Conservation (phyloP, 2,888 invertebrate genomes). For the Scotopteryx bipunctaria region DNA sequence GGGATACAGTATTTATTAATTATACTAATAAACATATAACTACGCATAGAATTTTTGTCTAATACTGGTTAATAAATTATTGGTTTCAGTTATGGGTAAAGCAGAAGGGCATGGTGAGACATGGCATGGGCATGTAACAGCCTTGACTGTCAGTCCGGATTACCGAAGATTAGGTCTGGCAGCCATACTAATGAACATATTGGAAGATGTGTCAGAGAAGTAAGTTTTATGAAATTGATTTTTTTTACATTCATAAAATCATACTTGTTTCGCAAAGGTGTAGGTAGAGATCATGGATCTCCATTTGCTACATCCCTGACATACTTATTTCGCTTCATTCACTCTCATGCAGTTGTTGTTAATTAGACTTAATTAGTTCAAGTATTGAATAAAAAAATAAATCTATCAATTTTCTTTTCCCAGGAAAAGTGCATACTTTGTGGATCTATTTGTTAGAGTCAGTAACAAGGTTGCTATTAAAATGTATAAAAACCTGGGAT, state of each 20-base stretch:
- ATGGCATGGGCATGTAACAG: slow-evolving; percentile 99
- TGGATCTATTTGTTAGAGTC: slow-evolving; percentile 98
- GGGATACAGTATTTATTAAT: slow-evolving; percentile 93
- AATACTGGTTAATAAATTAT: background rate
- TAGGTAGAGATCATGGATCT: no score
- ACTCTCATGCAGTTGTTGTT: no score
- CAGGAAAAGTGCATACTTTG: slow-evolving; percentile 98
- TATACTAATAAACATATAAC: no score
- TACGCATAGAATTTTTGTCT: background rate
- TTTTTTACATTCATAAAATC: background rate
- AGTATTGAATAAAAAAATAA: no score
- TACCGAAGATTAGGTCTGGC: slow-evolving; percentile 96
- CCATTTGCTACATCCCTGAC: no score
- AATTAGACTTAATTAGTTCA: no score
- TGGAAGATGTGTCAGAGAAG: slow-evolving; percentile 98
- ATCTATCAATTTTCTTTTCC: no score
- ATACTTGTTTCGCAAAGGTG: background rate
- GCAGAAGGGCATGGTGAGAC: slow-evolving; percentile 97
- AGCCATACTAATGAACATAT: slow-evolving; percentile 94
- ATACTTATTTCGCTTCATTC: no score
- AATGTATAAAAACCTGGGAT: slow-evolving; percentile 98
- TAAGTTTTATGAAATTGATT: slow-evolving; percentile 52
- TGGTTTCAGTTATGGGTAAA: slow-evolving; percentile 96
- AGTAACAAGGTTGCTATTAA: slow-evolving; percentile 98
- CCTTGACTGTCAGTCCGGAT: slow-evolving; percentile 97